Evolutionary conservation across 1,140 invertebrate genomes (phyloP), one percentile per base, ranked within the genome.

Genomic region (Euura saliciscinereae): DNA sequence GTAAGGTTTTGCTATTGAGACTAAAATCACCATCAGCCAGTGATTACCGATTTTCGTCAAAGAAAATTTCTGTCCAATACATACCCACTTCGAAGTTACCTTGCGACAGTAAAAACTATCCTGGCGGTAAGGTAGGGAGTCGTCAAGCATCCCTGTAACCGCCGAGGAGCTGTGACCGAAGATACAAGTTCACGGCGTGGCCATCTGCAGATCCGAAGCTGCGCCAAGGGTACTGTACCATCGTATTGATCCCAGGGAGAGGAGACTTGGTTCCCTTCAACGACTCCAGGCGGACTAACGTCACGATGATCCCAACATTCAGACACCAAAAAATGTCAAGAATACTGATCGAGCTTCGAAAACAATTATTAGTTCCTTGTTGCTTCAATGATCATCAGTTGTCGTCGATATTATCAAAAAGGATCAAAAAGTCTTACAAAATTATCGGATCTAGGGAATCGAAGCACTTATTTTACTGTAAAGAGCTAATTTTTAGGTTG

Each of bases 91-190:
- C 51, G 3, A 59, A n/a, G 51, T 59, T 59, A 59, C 51, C 51
- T 59, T 11, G 51, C 51, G 51, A 11, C 51, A 59, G 51, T 59
- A 59, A 59, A 3, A n/a, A 3, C 2, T 59, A 59, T 59, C 13
- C 51, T 59, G 51, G 51, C 51, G 51, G 51, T 59, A 59, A 59
- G 6, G 51, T 59, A 59, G 51, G 51, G 51, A 59, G 51, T 59
- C 51, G 46, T 7, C 2, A 51, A 7, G 51, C 10, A 3, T 59
- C 51, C 51, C 51, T 59, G 51, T 8, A 28, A 28, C 28, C 28
- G 28, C 28, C 28, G 28, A 28, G 28, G 28, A 28, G 28, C 28
- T 28, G 28, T 28, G 5, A n/a, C 51, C 2, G 13, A 59, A n/a
- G 51, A n/a, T 59, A 59, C 51, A 11, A n/a, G 5, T 8, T 11